phyloP scores from a whole-genome alignment of 2,888 invertebrate species.

The Perizoma flavofasciatum region DNA sequence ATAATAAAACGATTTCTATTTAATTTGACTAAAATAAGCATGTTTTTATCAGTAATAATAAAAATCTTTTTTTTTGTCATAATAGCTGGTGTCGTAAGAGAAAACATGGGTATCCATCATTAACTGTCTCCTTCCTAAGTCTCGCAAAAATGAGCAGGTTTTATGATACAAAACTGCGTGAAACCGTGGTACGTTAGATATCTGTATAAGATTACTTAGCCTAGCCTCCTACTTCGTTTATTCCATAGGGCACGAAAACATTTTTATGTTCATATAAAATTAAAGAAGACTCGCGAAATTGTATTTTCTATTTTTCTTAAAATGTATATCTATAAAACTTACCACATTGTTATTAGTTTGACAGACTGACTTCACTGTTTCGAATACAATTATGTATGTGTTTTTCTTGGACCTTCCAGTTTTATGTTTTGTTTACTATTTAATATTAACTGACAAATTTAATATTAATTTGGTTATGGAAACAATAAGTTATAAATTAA shows the following conservation, averaged over 20 bases:
- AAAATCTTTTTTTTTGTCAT: too few relatives aligned
- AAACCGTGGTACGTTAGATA: background rate
- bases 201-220: background rate
- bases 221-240: background rate
- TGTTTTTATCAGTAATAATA: background rate
- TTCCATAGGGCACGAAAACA: too few relatives aligned
- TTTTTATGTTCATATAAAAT: too few relatives aligned
- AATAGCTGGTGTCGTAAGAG: conserved; percentile 27
- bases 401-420: conserved; percentile 1
- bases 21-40: background rate
- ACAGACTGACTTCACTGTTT: background rate
- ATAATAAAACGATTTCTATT: background rate
- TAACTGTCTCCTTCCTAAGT: conserved; percentile 40
- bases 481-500: conserved; percentile 33
- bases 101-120: conserved; percentile 29
- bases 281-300: too few relatives aligned
- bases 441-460: conserved; percentile 18
- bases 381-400: background rate
- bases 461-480: conserved; percentile 20
- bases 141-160: conserved; percentile 31
- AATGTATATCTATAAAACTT: too few relatives aligned
- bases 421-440: conserved; percentile 16
- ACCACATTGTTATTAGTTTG: too few relatives aligned
- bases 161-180: conserved; percentile 13
- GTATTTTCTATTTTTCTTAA: background rate